Conservation (phyloP, 2,113 vertebrate species). For the Theristicus caerulescens region DNA sequence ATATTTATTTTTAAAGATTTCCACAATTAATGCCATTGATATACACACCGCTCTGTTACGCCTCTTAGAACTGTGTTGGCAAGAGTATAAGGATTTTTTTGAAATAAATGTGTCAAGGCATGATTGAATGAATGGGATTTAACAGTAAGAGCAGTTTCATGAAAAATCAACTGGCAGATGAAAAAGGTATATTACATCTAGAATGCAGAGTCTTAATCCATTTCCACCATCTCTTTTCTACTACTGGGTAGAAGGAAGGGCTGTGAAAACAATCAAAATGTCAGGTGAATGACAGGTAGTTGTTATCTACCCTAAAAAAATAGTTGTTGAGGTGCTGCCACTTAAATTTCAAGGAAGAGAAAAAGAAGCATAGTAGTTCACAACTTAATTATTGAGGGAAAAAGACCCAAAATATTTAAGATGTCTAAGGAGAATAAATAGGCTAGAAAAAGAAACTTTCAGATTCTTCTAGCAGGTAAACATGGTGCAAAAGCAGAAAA, state of each 20-base stretch:
- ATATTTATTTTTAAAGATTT: conserved; percentile 8
- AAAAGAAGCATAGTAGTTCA: background rate
- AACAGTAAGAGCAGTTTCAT: conserved; percentile 6
- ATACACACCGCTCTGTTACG: background rate
- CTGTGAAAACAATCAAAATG: background rate
- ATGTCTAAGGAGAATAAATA: background rate
- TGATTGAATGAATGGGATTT: conserved; percentile 19
- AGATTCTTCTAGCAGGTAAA: background rate
- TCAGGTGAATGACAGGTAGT: background rate
- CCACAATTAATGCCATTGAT: background rate
- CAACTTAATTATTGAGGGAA: background rate
- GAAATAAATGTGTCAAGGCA: background rate
- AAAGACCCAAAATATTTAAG: background rate
- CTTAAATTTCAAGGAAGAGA: background rate
- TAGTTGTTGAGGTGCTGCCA: background rate
- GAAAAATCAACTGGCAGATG: background rate
- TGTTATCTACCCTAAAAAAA: background rate
- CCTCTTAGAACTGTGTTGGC: conserved; percentile 27
- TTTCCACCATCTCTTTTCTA: background rate
- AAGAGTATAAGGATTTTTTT: background rate
- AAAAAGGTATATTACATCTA: background rate
- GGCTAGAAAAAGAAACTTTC: background rate
- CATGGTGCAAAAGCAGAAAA: background rate
- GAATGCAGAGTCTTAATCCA: background rate
- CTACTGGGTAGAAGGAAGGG: background rate